Conservation (phyloP, 2,888 invertebrate species). For the Stenolophus ochropezus region DNA sequence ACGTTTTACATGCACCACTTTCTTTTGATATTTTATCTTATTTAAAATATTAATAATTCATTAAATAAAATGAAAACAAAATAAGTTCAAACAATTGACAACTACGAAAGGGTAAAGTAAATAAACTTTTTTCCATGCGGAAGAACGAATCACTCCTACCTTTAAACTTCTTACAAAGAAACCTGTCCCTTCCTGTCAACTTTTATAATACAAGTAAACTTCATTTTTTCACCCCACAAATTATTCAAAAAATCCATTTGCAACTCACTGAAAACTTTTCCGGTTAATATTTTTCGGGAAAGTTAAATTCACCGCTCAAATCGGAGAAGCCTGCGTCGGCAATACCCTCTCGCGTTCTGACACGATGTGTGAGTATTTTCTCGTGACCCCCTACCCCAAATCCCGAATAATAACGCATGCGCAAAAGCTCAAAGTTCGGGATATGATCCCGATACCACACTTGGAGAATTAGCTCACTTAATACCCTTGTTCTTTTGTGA, state of each 20-base stretch:
- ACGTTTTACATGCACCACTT: too few relatives aligned
- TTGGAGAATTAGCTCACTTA: not conserved
- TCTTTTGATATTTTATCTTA: too few relatives aligned
- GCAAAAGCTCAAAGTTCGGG: not conserved
- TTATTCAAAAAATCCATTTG: not conserved
- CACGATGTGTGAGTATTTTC: constrained; percentile 51
- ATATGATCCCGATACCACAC: not conserved
- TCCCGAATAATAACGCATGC: not conserved
- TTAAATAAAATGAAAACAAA: not conserved
- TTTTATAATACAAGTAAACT: not conserved
- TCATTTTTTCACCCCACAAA: constrained; percentile 27
- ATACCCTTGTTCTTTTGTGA: not conserved
- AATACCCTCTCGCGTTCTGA: constrained; percentile 21
- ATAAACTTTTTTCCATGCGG: not conserved
- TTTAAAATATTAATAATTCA: too few relatives aligned
- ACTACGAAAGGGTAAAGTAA: not conserved
- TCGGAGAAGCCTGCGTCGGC: not conserved
- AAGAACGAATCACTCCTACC: not conserved
- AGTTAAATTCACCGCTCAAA: not conserved
- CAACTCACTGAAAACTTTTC: too few relatives aligned
- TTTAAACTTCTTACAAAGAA: not conserved
- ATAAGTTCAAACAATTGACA: not conserved
- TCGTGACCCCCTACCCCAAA: constrained; percentile 55
- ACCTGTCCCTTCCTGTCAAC: not conserved
- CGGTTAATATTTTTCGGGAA: too few relatives aligned